phyloP scores from a whole-genome alignment of 2,113 vertebrate genomes.

The Psophia crepitans region DNA sequence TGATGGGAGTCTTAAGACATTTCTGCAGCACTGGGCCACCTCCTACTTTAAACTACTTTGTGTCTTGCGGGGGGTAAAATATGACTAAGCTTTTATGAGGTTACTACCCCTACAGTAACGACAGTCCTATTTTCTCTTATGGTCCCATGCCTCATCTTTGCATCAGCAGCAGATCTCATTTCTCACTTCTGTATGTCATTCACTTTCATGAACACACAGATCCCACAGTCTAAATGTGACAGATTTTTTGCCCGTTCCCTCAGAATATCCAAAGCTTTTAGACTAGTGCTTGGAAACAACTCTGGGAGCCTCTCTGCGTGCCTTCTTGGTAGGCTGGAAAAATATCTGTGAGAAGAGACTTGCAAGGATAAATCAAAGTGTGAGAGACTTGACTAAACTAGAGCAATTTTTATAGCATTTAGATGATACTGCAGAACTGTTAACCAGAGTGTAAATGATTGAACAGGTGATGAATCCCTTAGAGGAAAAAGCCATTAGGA shows the following conservation, averaged over 20 bases:
- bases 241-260: neutral
- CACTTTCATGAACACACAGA: slow-evolving; percentile 3
- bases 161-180: slow-evolving; percentile 4
- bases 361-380: slow-evolving; percentile 60
- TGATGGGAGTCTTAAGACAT: neutral
- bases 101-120: neutral
- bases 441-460: slow-evolving; percentile 66
- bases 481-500: slow-evolving; percentile 50
- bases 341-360: slow-evolving; percentile 11
- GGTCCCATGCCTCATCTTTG: neutral
- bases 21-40: neutral
- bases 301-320: neutral
- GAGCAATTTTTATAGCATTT: slow-evolving; percentile 61
- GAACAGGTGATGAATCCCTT: slow-evolving; percentile 63
- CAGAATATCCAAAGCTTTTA: neutral
- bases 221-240: slow-evolving; percentile 6
- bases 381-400: slow-evolving; percentile 52
- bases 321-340: neutral
- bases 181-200: slow-evolving; percentile 12
- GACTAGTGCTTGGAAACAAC: slow-evolving; percentile 21
- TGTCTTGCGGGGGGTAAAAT: neutral
- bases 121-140: neutral
- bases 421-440: slow-evolving; percentile 41
- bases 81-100: neutral
- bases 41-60: neutral